Evolutionary conservation across 1,140 invertebrate genomes (phyloP).

Genomic region (Zeugodacus cucurbitae): DNA sequence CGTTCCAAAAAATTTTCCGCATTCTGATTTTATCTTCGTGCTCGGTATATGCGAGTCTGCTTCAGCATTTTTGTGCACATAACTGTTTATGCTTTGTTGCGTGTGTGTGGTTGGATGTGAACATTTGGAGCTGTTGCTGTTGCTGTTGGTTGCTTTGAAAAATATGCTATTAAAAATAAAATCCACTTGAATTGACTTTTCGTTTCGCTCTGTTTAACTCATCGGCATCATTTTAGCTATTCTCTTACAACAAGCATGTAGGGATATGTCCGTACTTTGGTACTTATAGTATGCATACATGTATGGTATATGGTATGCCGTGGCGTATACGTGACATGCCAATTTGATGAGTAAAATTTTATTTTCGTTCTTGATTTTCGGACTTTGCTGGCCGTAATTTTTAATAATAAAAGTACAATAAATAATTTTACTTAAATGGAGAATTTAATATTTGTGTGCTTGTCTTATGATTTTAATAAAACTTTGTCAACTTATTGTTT

Average conservation of each 20-base stretch:
- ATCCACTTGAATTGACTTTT: constrained; percentile 40
- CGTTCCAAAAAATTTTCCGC: not conserved
- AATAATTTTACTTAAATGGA: too few relatives aligned
- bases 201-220: constrained; percentile 29
- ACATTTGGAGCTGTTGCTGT: not conserved
- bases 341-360: not conserved
- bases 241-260: not conserved
- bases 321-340: not conserved
- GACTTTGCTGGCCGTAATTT: too few relatives aligned
- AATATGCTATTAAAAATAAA: constrained; percentile 37
- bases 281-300: not conserved
- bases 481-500: too few relatives aligned
- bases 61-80: not conserved
- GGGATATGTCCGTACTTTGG: not conserved
- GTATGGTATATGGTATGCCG: not conserved
- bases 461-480: too few relatives aligned
- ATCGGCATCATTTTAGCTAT: not conserved
- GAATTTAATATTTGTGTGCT: too few relatives aligned
- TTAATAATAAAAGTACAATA: too few relatives aligned
- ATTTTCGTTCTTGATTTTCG: too few relatives aligned
- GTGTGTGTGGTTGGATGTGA: not conserved
- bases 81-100: not conserved
- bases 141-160: not conserved
- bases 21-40: not conserved
- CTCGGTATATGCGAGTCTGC: not conserved